Evolutionary conservation across 1,140 invertebrate species (phyloP).

Genomic region (Diorhabda carinulata): DNA sequence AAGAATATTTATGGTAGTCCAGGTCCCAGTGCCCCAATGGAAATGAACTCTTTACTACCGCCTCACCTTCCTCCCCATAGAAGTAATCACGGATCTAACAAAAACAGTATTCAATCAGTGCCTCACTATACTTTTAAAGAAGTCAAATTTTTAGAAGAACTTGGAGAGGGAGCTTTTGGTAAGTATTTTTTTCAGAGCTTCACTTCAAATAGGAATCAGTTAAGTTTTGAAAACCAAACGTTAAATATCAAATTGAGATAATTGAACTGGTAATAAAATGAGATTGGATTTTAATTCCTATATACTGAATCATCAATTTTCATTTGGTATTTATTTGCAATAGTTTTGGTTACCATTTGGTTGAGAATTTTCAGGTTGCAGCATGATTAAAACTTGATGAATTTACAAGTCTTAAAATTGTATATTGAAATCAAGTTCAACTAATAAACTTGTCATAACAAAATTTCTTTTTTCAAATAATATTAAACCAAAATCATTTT

Average conservation of each 20-base stretch:
- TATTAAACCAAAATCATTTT: too few species aligned
- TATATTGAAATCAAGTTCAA: too few species aligned
- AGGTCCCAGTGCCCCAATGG: slow-evolving; percentile 65
- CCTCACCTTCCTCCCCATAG: slow-evolving; percentile 49
- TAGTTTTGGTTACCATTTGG: too few species aligned
- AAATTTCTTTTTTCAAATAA: too few species aligned
- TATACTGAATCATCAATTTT: not conserved
- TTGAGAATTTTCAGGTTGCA: too few species aligned
- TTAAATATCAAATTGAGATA: too few species aligned
- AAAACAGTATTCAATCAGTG: slow-evolving; percentile 54
- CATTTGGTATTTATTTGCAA: not conserved
- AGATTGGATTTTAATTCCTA: not conserved
- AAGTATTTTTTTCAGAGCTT: slow-evolving; percentile 37
- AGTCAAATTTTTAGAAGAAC: slow-evolving; percentile 86
- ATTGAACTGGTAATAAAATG: too few species aligned
- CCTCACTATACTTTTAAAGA: slow-evolving; percentile 71
- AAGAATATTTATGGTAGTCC: slow-evolving; percentile 73
- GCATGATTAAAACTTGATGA: too few species aligned
- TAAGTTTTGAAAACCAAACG: too few species aligned
- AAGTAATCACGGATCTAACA: slow-evolving; percentile 39
- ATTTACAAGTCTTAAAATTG: too few species aligned
- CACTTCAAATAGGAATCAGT: not conserved
- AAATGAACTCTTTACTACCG: slow-evolving; percentile 71
- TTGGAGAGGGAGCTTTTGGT: slow-evolving; percentile 96
- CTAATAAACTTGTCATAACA: too few species aligned